Evolutionary conservation across 2,113 vertebrate genomes (phyloP).

Genomic region (Verasper variegatus): DNA sequence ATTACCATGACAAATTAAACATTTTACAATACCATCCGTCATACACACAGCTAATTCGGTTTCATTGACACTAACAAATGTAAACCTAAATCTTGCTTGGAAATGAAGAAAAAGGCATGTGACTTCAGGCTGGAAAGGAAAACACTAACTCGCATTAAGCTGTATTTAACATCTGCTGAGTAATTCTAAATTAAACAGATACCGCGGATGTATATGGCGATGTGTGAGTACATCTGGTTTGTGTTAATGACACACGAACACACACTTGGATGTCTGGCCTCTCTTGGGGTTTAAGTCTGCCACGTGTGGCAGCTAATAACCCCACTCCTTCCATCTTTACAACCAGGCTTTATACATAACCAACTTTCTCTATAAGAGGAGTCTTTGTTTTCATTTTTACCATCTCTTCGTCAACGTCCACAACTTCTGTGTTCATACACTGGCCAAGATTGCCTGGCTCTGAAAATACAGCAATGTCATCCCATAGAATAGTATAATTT

Average conservation of each 20-base stretch:
- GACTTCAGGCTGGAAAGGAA: background rate
- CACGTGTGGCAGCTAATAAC: conserved; percentile 53
- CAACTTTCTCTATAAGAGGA: conserved; percentile 39
- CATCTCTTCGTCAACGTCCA: conserved; percentile 33
- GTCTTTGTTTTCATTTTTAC: conserved; percentile 64
- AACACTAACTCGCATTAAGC: background rate
- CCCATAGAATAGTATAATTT: conserved; percentile 9
- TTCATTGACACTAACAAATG: background rate
- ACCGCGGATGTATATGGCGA: background rate
- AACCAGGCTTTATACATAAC: conserved; percentile 46
- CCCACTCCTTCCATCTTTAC: conserved; percentile 41
- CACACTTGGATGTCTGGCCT: conserved; percentile 11
- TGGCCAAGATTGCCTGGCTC: conserved; percentile 27
- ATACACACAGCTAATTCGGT: background rate
- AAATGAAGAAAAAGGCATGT: background rate
- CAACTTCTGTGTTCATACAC: conserved; percentile 31
- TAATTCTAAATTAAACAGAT: conserved; percentile 3
- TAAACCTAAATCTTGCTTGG: background rate
- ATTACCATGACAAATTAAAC: background rate
- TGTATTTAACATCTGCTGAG: background rate
- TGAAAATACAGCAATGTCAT: conserved; percentile 33
- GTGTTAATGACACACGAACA: background rate
- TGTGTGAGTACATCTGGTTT: conserved; percentile 38
- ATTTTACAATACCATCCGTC: background rate
- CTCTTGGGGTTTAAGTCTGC: conserved; percentile 32